Conservation (phyloP, 1,140 invertebrate species). For the Papilio aristodemus region DNA sequence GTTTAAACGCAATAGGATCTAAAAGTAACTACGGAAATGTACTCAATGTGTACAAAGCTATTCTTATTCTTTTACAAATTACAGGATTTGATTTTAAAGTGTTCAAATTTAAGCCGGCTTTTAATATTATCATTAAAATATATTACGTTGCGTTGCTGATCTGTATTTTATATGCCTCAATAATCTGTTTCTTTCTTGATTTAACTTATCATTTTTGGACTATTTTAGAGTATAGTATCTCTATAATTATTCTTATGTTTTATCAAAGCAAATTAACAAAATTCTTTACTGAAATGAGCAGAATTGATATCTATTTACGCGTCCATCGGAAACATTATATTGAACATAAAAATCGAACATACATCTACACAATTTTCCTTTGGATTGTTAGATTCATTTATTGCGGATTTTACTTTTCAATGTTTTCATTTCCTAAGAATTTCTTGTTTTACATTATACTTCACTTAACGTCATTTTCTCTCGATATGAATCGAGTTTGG, state of each 20-base stretch:
- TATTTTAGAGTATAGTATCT: slow-evolving; percentile 55
- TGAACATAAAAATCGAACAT: slow-evolving; percentile 42
- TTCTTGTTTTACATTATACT: slow-evolving; percentile 50
- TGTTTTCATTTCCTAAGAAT: slow-evolving; percentile 45
- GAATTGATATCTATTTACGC: slow-evolving; percentile 56
- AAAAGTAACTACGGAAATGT: slow-evolving; percentile 38
- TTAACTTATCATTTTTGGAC: slow-evolving; percentile 55
- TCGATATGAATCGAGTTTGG: slow-evolving; percentile 67
- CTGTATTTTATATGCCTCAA: slow-evolving; percentile 44
- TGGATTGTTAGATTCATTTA: slow-evolving; percentile 54
- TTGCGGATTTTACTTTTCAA: slow-evolving; percentile 48
- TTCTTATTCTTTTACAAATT: slow-evolving; percentile 53
- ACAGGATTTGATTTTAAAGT: slow-evolving; percentile 62
- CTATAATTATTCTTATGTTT: slow-evolving; percentile 49
- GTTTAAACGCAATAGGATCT: not conserved
- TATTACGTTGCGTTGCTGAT: slow-evolving; percentile 51
- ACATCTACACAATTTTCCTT: slow-evolving; percentile 41
- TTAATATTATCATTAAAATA: slow-evolving; percentile 39
- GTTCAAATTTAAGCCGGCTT: slow-evolving; percentile 45
- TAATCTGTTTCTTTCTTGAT: slow-evolving; percentile 47
- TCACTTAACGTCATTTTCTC: slow-evolving; percentile 51
- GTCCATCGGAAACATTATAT: slow-evolving; percentile 49
- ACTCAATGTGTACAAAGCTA: slow-evolving; percentile 44
- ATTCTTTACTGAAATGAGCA: slow-evolving; percentile 49
- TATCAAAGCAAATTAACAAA: slow-evolving; percentile 47